These are phyloP conservation scores for Enoplosus armatus DNA, from an alignment of 2,797 vertebrate genomes.

Conservation along the genomic window DNA sequence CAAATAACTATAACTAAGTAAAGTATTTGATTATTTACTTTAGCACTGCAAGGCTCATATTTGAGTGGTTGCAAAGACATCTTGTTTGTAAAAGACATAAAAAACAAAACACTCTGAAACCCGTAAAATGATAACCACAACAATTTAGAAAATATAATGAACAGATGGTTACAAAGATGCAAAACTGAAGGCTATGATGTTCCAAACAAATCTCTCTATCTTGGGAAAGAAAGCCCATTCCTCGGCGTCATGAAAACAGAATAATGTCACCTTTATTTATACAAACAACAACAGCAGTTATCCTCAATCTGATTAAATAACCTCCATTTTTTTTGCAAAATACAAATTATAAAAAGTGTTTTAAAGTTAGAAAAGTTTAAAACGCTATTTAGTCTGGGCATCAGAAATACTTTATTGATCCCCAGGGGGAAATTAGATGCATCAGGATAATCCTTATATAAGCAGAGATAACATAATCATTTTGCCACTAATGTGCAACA, in stretches of 20 bases:
- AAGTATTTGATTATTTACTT: background rate
- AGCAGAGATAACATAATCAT: background rate
- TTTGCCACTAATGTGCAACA: background rate
- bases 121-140: background rate
- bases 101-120: background rate
- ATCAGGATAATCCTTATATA: background rate
- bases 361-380: background rate
- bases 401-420: no score
- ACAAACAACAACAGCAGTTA: constrained; percentile 28
- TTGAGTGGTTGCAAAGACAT: background rate
- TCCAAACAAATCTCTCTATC: constrained; percentile 6
- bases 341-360: background rate
- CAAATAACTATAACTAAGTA: background rate
- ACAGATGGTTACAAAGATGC: constrained; percentile 25
- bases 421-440: no score
- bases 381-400: background rate
- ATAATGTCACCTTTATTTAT: constrained; percentile 39
- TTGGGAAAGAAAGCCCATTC: constrained; percentile 1
- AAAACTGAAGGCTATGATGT: background rate
- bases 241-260: constrained; percentile 5
- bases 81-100: background rate
- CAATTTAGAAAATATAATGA: background rate
- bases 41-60: background rate
- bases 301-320: constrained; percentile 1
- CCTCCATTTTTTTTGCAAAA: background rate